These are phyloP conservation scores for Aselliscus stoliczkanus DNA, from an alignment of 2,797 vertebrate species.

Conservation along the genomic window DNA sequence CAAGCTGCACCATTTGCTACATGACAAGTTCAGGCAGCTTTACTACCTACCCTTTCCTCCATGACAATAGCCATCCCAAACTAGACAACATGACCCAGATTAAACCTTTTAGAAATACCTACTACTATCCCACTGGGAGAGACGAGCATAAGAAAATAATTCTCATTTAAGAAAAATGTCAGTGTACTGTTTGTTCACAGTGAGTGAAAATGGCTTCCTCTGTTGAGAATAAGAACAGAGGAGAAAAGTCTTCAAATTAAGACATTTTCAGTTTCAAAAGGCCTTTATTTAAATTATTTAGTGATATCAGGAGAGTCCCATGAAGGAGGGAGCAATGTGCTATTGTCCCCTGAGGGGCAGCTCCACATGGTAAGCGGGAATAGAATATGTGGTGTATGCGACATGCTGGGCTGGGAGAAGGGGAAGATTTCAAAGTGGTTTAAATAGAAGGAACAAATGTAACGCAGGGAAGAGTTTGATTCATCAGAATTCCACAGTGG, in stretches of 20 bases:
- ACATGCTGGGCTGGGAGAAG: neutral
- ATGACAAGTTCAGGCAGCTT: neutral
- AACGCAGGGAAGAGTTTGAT: neutral
- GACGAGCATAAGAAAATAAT: neutral
- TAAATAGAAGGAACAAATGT: neutral
- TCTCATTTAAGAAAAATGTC: neutral
- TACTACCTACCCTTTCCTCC: neutral
- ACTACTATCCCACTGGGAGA: neutral
- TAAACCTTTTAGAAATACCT: neutral
- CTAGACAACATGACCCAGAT: fast-evolving
- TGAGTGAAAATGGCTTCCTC: neutral
- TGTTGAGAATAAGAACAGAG: neutral
- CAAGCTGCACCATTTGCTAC: fast-evolving
- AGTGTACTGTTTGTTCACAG: neutral
- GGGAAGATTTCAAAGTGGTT: neutral
- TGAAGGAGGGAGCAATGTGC: neutral
- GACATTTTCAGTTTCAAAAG: neutral
- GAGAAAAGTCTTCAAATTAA: neutral
- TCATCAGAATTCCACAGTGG: slow-evolving; percentile 22
- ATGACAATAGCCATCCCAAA: neutral
- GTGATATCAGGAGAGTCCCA: neutral
- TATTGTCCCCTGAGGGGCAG: neutral
- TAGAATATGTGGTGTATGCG: fast-evolving
- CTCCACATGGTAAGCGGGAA: neutral
- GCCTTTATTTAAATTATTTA: neutral